A percentile compares a stretch with the other conserved stretches of the same genome.
Conservation (phyloP, 2,797 vertebrate species). For the Helicolenus hilgendorfi region DNA sequence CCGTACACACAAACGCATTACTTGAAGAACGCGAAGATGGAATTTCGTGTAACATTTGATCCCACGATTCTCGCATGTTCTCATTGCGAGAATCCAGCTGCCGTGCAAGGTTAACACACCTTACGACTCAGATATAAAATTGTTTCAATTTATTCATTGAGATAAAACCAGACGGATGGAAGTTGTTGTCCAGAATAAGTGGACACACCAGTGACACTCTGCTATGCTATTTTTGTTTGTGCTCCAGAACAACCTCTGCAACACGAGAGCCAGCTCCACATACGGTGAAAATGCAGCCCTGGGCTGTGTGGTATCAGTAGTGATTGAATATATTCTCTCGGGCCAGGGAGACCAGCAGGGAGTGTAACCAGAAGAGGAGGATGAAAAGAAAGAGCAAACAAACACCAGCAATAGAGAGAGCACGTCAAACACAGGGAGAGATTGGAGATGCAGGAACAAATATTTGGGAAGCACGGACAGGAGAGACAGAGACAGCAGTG, state of each 20-base stretch:
- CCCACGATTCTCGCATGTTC: too few species aligned
- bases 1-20: too few species aligned
- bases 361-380: conserved; percentile 19
- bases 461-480: not conserved
- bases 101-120: not conserved
- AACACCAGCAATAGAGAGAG: conserved; percentile 4
- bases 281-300: not conserved
- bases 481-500: not conserved
- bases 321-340: conserved; percentile 26
- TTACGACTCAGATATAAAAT: not conserved
- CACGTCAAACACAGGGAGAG: not conserved
- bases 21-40: too few species aligned
- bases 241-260: not conserved
- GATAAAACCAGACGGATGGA: not conserved
- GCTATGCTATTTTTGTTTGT: not conserved
- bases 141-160: not conserved
- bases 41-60: too few species aligned
- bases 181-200: not conserved
- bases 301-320: conserved; percentile 20
- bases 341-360: conserved; percentile 7
- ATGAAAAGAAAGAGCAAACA: conserved; percentile 18
- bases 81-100: too few species aligned
- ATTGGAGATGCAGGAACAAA: not conserved
- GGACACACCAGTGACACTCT: not conserved
- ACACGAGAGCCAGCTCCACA: not conserved